Evolutionary conservation across 2,888 invertebrate species (phyloP), one percentile per base, ranked within the genome.

Genomic region (Cabera pusaria): DNA sequence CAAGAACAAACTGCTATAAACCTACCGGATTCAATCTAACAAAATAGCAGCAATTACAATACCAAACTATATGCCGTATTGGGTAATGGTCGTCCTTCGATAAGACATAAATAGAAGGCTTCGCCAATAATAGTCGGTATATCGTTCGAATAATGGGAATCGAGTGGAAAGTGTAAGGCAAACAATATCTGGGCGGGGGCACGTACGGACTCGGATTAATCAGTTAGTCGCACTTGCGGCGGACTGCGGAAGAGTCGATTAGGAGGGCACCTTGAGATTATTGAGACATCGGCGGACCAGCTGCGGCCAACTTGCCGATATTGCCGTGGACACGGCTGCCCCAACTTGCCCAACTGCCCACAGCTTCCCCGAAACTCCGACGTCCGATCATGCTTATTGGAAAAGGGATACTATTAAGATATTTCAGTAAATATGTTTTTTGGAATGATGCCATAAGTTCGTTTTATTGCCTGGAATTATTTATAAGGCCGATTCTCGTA

Each of bases 211-310:
- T 73, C 72, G 86, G 78, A 88, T 87, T 86, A 87, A 88, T 88
- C 87, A 87, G 88, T 86, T 85, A 85, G 83, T 78, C 86, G 76
- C 88, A 88, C 87, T 88, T 87, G 88, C 72, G 84, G 70, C 77
- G 74, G 72, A 81, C 67, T 75, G 73, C 80, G 83, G 85, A 83
- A 75, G 83, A 88, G 82, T 85, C 86, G 87, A 87, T 88, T 87
- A 86, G 84, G 77, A 77, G 78, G 83, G 82, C 73, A 83, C 83
- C 86, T 86, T 79, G 74, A 75, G 78, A 83, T 86, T 88, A 88
- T 88, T 87, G 87, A 88, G 87, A 86, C 87, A 81, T 88, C 70
- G 80, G 68, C 71, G 73, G 64, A 76, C 82, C 87, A 87, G 81
- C 84, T 87, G 87, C 68, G 85, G 76, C 79, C 75, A 79, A 82